Percentiles rank a stretch among this genome's conserved stretches.
Conservation (phyloP, 30 jellyfish, hydroid and myxozoan species). For the Sanderia malayensis region DNA sequence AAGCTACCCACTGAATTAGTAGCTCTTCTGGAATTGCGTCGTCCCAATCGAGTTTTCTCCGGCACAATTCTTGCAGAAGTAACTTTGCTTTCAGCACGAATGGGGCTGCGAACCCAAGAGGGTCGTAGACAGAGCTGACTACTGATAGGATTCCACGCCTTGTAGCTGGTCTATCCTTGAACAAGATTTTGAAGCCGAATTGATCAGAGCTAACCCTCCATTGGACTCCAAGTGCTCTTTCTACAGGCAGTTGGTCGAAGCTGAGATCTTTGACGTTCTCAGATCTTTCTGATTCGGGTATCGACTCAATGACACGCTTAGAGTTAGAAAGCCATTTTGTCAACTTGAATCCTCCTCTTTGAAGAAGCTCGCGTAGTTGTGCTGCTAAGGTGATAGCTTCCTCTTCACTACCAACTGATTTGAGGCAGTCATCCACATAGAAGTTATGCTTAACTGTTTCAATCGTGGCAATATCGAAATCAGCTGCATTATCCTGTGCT, state of each 20-base stretch:
- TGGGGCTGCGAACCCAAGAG: conserved; percentile 48
- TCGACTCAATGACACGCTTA: conserved; percentile 27
- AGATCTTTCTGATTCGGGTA: conserved; percentile 37
- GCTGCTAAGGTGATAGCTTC: conserved; percentile 30
- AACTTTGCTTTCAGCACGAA: conserved; percentile 21
- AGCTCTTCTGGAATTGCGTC: conserved; percentile 5
- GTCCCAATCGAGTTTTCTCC: conserved; percentile 30
- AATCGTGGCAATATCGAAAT: conserved; percentile 8
- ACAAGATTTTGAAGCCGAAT: conserved; percentile 5
- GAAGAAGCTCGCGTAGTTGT: conserved; percentile 27
- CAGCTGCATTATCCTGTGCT: conserved; percentile 23
- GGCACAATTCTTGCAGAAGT: too few relatives aligned
- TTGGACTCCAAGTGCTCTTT: conserved; percentile 39
- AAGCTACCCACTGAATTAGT: background rate
- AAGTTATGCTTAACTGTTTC: conserved; percentile 34
- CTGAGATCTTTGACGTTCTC: conserved; percentile 14
- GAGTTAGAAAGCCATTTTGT: conserved; percentile 48
- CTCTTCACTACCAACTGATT: conserved; percentile 15
- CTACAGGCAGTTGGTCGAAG: conserved; percentile 43
- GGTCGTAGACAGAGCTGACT: conserved; percentile 23
- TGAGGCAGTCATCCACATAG: conserved; percentile 60
- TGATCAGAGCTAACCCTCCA: conserved; percentile 26
- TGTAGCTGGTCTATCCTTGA: conserved; percentile 31
- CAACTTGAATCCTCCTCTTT: conserved; percentile 55
- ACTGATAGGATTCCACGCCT: conserved; percentile 30